phyloP scores from a whole-genome alignment of 2,888 invertebrate species.

The Limnephilus marmoratus region DNA sequence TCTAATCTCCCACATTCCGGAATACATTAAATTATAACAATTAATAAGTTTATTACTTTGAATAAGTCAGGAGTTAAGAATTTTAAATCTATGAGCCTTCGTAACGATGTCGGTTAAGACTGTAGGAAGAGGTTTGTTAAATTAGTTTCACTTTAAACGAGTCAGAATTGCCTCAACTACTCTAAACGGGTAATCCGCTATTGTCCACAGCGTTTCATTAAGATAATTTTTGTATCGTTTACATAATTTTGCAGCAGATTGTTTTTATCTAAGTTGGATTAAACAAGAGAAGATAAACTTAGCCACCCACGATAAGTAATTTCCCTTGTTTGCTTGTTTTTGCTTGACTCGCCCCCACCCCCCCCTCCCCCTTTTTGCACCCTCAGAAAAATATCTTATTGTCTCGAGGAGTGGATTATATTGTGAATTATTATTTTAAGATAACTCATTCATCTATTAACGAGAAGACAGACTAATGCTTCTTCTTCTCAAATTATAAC shows the following conservation, averaged over 20 bases:
- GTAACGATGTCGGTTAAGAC: no score
- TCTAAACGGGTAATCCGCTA: no score
- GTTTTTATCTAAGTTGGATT: neutral
- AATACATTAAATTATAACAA: no score
- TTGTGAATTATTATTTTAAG: neutral
- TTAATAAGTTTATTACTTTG: no score
- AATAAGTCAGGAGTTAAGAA: no score
- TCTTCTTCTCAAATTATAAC: neutral
- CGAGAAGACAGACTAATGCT: neutral
- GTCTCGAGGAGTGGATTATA: neutral
- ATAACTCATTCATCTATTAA: neutral
- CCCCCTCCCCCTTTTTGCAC: neutral
- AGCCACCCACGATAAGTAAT: neutral
- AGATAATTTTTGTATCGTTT: neutral
- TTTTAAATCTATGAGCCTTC: no score
- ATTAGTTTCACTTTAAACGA: no score
- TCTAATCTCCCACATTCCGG: no score
- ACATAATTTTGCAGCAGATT: neutral
- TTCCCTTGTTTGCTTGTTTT: neutral
- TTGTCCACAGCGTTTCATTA: no score
- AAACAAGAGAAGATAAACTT: neutral
- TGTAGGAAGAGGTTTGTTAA: no score
- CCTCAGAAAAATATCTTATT: neutral
- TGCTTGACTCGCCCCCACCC: neutral
- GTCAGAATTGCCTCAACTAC: no score